Percentiles rank a stretch among this genome's conserved stretches.
Conservation (phyloP, 2,888 invertebrate genomes). For the Cordilura impudica region DNA sequence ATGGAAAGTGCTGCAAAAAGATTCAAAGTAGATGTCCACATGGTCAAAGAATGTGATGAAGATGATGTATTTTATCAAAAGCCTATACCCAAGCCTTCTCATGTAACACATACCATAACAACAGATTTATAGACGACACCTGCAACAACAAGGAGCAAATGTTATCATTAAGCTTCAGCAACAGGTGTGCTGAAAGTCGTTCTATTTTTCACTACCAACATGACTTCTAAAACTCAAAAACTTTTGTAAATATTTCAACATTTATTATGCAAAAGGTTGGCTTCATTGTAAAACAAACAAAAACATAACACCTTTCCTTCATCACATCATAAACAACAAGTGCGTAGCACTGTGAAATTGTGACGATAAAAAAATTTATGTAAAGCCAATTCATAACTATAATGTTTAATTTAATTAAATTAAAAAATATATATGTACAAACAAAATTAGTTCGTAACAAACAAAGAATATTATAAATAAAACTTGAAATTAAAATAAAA, state of each 20-base stretch:
- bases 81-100: conserved; percentile 11
- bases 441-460: conserved; percentile 1
- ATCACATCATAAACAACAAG: not conserved
- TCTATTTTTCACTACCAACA: not conserved
- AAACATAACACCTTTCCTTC: not conserved
- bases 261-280: conserved; percentile 32
- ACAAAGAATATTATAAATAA: not conserved
- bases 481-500: conserved; percentile 8
- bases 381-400: not conserved
- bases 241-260: conserved; percentile 29
- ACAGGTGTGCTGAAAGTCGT: conserved; percentile 34
- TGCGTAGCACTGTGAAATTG: conserved; percentile 13
- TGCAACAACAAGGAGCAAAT: not conserved
- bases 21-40: conserved; percentile 66
- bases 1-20: conserved; percentile 72
- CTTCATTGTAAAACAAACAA: conserved; percentile 19
- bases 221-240: conserved; percentile 4
- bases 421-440: conserved; percentile 7
- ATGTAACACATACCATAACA: conserved; percentile 20
- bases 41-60: conserved; percentile 7
- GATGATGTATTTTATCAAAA: conserved; percentile 21
- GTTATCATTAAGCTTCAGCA: conserved; percentile 27
- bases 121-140: conserved; percentile 34
- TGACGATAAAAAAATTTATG: not conserved
- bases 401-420: conserved; percentile 41